Base-by-base conservation (phyloP, 1,140 invertebrate species). In the Zaprionus camerounensis region DNA sequence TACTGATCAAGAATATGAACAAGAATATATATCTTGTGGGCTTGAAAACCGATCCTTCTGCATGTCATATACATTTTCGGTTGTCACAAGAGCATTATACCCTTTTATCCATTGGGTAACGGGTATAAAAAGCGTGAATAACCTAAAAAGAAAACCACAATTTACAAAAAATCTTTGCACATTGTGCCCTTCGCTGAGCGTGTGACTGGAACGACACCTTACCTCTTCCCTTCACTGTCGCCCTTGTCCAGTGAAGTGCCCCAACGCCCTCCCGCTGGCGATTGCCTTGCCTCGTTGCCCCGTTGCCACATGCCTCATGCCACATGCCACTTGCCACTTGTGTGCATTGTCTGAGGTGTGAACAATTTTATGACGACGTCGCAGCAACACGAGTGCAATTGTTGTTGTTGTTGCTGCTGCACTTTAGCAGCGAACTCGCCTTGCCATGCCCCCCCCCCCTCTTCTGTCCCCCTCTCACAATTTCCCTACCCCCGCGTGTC, bases 341-440 rank as follows among this genome's bases (percentile, higher is more conserved):
- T 67, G 63, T 72, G 71, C 71, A 77, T 88, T 88, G 85, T 90
- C 85, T 77, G 85, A 88, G 85, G 85, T 88, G 85, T 88, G 85
- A 88, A 88, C 77, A 88, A 73, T 71, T 80, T 82, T 76, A 64
- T 58, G 64, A 72, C 64, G 64, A 41, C 57, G 78, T 26, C 65
- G 51, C 49, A 44, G 41, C 72, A 57, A 65, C 68, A 78, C 82
- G 82, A 85, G 82, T 78, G 82, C 82, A 85, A 73, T 77, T 78
- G 82, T 81, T 86, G 80, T 84, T 82, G 71, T 70, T 82, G 55
- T 2, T 58, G 41, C 34, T 55, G 73, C 34, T 73, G 75, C 75
- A 78, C 75, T 78, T 74, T 74, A 64, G 65, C 28, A 7, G 13
- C 72, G 56, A 61, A 38, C 72, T 59, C 73, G n/a, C 20, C 11